phyloP scores from a whole-genome alignment of 2,113 vertebrate genomes.

The Phalacrocorax carbo region DNA sequence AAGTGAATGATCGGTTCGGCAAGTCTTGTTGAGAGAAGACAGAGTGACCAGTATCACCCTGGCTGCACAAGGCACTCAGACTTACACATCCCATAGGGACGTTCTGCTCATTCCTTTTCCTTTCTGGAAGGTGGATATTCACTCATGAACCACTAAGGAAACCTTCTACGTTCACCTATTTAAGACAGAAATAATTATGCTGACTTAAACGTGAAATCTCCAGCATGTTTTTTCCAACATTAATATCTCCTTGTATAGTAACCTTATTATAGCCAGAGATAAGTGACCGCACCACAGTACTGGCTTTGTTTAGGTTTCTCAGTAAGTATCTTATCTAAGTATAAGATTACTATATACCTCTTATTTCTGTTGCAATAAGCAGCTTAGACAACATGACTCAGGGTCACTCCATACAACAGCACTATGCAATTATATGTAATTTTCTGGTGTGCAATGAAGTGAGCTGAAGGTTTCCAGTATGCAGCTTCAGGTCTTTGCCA shows the following conservation, averaged over 20 bases:
- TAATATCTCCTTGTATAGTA: conserved; percentile 14
- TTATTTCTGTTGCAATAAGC: conserved; percentile 57
- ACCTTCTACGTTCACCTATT: neutral
- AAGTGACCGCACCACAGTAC: conserved; percentile 12
- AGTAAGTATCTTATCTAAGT: neutral
- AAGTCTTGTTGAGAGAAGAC: neutral
- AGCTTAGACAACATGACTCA: conserved; percentile 53
- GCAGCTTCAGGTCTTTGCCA: neutral
- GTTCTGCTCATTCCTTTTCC: neutral
- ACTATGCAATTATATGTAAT: neutral
- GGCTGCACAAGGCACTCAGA: neutral
- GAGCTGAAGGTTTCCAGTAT: neutral
- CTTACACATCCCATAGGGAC: neutral
- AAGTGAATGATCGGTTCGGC: neutral
- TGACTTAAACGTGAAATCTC: neutral
- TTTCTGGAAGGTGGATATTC: neutral
- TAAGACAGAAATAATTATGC: neutral
- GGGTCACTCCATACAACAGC: conserved; percentile 39
- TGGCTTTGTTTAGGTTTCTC: neutral
- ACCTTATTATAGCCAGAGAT: conserved; percentile 29
- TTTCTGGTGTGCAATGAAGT: neutral
- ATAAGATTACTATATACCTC: conserved; percentile 52
- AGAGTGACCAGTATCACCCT: neutral
- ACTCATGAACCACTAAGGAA: neutral
- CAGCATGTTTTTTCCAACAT: neutral